phyloP scores from a whole-genome alignment of 2,797 vertebrate species.

The Masticophis lateralis region DNA sequence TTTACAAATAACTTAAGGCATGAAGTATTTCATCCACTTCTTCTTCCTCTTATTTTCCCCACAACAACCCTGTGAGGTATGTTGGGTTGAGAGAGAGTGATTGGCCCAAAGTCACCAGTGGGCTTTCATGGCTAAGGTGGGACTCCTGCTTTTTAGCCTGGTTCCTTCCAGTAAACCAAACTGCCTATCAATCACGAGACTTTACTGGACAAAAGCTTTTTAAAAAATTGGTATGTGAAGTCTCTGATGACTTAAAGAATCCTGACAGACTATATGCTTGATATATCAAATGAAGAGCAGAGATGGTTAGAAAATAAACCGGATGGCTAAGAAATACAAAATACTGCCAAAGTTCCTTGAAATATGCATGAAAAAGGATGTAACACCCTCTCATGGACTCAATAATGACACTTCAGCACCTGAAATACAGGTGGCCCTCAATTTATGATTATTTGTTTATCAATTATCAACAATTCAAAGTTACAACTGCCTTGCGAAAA shows the following conservation, averaged over 20 bases:
- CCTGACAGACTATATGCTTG: not conserved
- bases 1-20: not conserved
- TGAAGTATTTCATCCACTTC: not conserved
- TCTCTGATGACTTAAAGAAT: not conserved
- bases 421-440: not conserved
- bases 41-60: not conserved
- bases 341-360: not conserved
- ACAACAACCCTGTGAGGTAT: not conserved
- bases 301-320: not conserved
- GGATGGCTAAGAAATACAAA: conserved; percentile 1
- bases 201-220: not conserved
- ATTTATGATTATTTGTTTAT: not conserved
- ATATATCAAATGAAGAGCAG: not conserved
- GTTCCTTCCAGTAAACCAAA: not conserved
- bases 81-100: not conserved
- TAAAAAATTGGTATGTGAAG: not conserved
- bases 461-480: not conserved
- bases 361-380: not conserved
- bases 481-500: not conserved
- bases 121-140: not conserved
- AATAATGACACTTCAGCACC: not conserved
- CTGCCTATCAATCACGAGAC: not conserved
- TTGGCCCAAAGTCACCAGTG: not conserved
- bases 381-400: not conserved
- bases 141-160: not conserved